phyloP scores from a whole-genome alignment of 1,140 invertebrate genomes.

The Eumaeus atala region DNA sequence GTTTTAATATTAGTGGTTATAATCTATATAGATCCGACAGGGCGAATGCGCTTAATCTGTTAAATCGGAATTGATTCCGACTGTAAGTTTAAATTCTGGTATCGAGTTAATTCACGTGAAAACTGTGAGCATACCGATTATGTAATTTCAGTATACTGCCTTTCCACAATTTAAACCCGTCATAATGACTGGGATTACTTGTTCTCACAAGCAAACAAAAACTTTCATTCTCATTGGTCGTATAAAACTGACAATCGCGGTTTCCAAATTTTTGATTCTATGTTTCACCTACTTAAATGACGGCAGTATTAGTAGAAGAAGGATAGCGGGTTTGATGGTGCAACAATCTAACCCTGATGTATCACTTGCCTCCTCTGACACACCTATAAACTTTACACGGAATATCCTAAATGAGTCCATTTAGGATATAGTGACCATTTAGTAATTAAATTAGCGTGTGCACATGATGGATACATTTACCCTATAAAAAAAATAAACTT shows the following conservation, averaged over 20 bases:
- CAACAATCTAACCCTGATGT: too few relatives aligned
- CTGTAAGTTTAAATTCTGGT: constrained; percentile 9
- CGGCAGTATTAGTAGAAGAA: too few relatives aligned
- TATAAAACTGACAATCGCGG: constrained; percentile 15
- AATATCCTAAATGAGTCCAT: too few relatives aligned
- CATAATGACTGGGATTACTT: constrained; percentile 23
- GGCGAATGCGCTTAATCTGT: constrained; percentile 20
- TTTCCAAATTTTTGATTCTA: too few relatives aligned
- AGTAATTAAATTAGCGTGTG: too few relatives aligned
- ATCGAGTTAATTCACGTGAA: constrained; percentile 21
- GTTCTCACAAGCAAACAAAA: constrained; percentile 14
- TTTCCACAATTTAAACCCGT: constrained; percentile 12
- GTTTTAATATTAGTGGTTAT: constrained; percentile 22
- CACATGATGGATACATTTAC: too few relatives aligned
- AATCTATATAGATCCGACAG: constrained; percentile 26
- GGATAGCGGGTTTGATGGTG: too few relatives aligned
- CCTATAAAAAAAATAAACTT: too few relatives aligned
- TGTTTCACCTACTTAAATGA: too few relatives aligned
- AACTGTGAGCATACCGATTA: constrained; percentile 23
- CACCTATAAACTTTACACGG: too few relatives aligned
- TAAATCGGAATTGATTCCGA: constrained; percentile 1
- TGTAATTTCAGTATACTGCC: constrained; percentile 22
- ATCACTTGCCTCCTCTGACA: too few relatives aligned
- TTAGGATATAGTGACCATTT: too few relatives aligned
- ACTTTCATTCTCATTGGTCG: constrained; percentile 22